A percentile compares a stretch with the other conserved stretches of the same genome.
Evolutionary conservation across 2,797 vertebrate genomes (phyloP).

Genomic region (Harpagifer antarcticus): DNA sequence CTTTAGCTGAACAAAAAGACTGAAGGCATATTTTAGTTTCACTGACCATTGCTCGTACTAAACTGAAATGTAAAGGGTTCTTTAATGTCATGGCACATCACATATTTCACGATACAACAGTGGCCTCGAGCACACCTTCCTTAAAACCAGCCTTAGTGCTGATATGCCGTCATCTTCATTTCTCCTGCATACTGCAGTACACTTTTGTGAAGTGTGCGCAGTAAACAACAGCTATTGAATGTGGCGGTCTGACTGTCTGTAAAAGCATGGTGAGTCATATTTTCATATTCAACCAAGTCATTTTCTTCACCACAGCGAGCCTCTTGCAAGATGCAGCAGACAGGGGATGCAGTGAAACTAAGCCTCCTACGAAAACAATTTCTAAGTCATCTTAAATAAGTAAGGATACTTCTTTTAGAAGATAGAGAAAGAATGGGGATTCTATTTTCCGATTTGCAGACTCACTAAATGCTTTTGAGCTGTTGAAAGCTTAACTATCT

Average conservation of each 20-base stretch:
- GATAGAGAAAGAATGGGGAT: background rate
- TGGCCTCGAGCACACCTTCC: background rate
- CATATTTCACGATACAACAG: constrained; percentile 1
- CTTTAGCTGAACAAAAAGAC: constrained; percentile 4
- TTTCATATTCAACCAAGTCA: constrained; percentile 52
- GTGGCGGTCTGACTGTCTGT: constrained; percentile 30
- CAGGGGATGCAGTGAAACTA: constrained; percentile 33
- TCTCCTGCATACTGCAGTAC: constrained; percentile 12
- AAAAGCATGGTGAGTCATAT: constrained; percentile 52
- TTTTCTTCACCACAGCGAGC: constrained; percentile 27
- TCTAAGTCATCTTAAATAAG: constrained; percentile 28
- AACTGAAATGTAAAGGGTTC: background rate
- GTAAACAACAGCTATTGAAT: constrained; percentile 39
- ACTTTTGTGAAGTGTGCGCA: constrained; percentile 15
- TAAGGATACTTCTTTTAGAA: background rate
- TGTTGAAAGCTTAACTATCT: background rate
- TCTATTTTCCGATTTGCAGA: background rate
- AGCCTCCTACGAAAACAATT: background rate
- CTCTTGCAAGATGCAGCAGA: constrained; percentile 36
- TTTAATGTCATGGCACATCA: background rate
- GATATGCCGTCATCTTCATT: constrained; percentile 25
- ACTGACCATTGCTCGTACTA: background rate
- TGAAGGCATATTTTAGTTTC: background rate
- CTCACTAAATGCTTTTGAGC: background rate
- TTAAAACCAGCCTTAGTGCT: background rate